Conservation (phyloP, 1,140 invertebrate genomes). For the Intoshia linei region DNA sequence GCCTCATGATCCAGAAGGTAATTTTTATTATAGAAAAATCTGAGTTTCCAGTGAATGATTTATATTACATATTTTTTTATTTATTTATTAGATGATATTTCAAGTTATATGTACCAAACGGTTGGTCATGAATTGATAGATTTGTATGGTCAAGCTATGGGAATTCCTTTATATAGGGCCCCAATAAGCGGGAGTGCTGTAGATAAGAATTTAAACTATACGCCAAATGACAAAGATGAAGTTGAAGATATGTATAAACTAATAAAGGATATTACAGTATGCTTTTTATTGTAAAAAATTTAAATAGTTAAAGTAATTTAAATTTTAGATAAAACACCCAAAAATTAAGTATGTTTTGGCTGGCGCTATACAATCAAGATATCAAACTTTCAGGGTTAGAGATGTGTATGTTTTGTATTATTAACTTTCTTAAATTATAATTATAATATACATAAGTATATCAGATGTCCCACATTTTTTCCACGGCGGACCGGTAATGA, state of each 20-base stretch:
- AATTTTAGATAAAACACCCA: slow-evolving; percentile 26
- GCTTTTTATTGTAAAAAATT: slow-evolving; percentile 4
- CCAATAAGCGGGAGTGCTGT: slow-evolving; percentile 43
- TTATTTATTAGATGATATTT: slow-evolving; percentile 41
- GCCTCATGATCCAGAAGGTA: no score
- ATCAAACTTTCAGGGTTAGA: slow-evolving; percentile 77
- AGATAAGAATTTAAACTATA: slow-evolving; percentile 44
- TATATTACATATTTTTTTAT: background rate
- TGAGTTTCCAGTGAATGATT: background rate
- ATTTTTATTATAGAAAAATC: slow-evolving; percentile 1
- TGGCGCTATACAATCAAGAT: slow-evolving; percentile 81
- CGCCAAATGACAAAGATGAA: slow-evolving; percentile 49
- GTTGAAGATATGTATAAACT: slow-evolving; percentile 82
- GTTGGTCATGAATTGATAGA: slow-evolving; percentile 74
- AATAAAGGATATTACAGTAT: slow-evolving; percentile 45
- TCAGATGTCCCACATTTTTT: no score
- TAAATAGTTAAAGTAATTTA: slow-evolving; percentile 4
- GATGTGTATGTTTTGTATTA: slow-evolving; percentile 42
- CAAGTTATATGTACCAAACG: slow-evolving; percentile 98
- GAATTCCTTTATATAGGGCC: slow-evolving; percentile 45
- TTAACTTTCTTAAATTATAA: background rate
- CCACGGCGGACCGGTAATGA: no score
- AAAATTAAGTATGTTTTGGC: slow-evolving; percentile 60
- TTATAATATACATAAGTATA: no score
- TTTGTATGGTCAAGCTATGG: slow-evolving; percentile 62